Conservation (phyloP, 2,888 invertebrate species). For the Selenia dentaria region DNA sequence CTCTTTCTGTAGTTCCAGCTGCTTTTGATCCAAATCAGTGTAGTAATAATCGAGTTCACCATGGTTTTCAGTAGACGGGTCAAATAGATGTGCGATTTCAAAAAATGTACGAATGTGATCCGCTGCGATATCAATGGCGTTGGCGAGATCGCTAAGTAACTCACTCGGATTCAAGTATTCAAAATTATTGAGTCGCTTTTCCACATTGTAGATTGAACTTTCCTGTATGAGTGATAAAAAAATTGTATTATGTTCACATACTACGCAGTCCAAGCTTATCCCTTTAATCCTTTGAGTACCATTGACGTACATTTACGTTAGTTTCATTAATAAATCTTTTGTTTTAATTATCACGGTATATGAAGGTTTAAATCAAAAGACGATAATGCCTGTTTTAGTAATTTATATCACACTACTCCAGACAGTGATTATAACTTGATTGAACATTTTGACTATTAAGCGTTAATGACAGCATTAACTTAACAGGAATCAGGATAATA, state of each 20-base stretch:
- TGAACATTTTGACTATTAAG: too few relatives aligned
- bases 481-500: too few relatives aligned
- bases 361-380: too few relatives aligned
- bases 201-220: slow-evolving; percentile 39
- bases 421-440: too few relatives aligned
- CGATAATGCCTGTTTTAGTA: too few relatives aligned
- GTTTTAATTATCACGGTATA: too few relatives aligned
- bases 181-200: slow-evolving; percentile 42
- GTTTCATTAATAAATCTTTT: too few relatives aligned
- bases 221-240: slow-evolving; percentile 41
- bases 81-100: slow-evolving; percentile 45
- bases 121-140: slow-evolving; percentile 46
- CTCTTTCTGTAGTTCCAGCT: slow-evolving; percentile 55
- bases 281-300: too few relatives aligned
- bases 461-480: too few relatives aligned
- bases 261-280: too few relatives aligned
- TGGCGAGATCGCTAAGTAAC: slow-evolving; percentile 47
- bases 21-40: slow-evolving; percentile 62
- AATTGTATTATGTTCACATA: neutral
- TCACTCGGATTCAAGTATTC: slow-evolving; percentile 42
- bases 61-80: slow-evolving; percentile 11
- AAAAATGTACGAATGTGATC: slow-evolving; percentile 53
- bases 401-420: too few relatives aligned
- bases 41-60: slow-evolving; percentile 38
- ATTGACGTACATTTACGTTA: too few relatives aligned